These are phyloP conservation scores for Hipparchia sbordonii DNA, from an alignment of 2,888 invertebrate genomes.

Conservation along the genomic window DNA sequence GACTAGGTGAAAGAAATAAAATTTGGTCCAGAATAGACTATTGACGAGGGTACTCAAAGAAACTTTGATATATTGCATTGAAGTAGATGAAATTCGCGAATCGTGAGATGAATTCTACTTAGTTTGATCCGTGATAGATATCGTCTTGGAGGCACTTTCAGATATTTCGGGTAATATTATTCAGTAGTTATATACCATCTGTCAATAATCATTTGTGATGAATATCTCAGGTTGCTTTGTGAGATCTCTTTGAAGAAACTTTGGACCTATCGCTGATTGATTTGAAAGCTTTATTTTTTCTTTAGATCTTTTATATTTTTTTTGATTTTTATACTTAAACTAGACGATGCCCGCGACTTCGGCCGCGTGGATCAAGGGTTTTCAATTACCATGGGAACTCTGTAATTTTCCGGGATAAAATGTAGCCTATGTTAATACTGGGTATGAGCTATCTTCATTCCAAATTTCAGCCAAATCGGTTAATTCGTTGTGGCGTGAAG, in stretches of 20 bases:
- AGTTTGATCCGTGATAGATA: conserved; percentile 59
- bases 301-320: background rate
- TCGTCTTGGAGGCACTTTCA: conserved; percentile 36
- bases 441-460: too few relatives aligned
- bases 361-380: too few relatives aligned
- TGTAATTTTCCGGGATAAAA: too few relatives aligned
- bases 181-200: conserved; percentile 33
- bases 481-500: too few relatives aligned
- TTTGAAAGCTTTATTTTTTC: background rate
- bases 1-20: conserved; percentile 18
- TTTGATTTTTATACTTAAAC: background rate
- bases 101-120: conserved; percentile 63
- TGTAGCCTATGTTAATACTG: too few relatives aligned
- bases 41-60: conserved; percentile 69
- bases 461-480: too few relatives aligned
- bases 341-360: too few relatives aligned
- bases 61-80: conserved; percentile 67
- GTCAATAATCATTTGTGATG: conserved; percentile 28
- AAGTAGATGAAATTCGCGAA: conserved; percentile 60
- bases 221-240: conserved; percentile 20
- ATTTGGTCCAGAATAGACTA: conserved; percentile 53
- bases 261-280: conserved; percentile 13
- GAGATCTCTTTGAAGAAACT: conserved; percentile 4
- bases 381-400: too few relatives aligned
- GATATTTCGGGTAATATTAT: conserved; percentile 36